These are phyloP conservation scores for Phrynocephalus versicolor DNA, from an alignment of 2,113 vertebrate species.

Conservation along the genomic window DNA sequence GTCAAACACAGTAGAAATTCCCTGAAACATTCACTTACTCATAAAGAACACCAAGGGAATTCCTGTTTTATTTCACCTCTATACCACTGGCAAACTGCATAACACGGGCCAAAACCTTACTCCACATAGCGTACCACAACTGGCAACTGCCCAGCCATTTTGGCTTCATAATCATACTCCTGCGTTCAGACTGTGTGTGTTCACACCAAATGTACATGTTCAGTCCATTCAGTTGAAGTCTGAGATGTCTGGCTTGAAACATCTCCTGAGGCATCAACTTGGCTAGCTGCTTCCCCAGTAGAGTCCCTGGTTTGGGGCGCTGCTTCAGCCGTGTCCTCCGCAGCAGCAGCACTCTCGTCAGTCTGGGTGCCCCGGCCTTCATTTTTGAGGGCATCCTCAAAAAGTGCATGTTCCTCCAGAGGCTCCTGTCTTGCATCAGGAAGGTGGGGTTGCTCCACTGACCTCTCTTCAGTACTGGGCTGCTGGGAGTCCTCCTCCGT, in stretches of 20 bases:
- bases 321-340: constrained; percentile 68
- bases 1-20: constrained; percentile 73
- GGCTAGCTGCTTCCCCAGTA: constrained; percentile 55
- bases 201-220: constrained; percentile 92
- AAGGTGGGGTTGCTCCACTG: constrained; percentile 53
- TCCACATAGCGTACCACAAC: constrained; percentile 54
- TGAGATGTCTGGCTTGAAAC: constrained; percentile 81
- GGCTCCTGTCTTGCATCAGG: constrained; percentile 54
- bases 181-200: neutral
- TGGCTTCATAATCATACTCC: constrained; percentile 30
- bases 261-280: constrained; percentile 71
- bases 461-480: constrained; percentile 58
- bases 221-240: constrained; percentile 90
- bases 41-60: constrained; percentile 69
- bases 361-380: constrained; percentile 81
- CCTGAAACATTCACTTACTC: constrained; percentile 66
- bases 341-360: constrained; percentile 76
- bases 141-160: constrained; percentile 34
- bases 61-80: constrained; percentile 54
- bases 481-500: constrained; percentile 71
- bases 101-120: constrained; percentile 57
- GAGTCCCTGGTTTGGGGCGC: constrained; percentile 61
- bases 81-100: constrained; percentile 63
- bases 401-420: constrained; percentile 71
- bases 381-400: constrained; percentile 75